Evolutionary conservation across 1,140 invertebrate genomes (phyloP).

Genomic region (Microvelia longipes): DNA sequence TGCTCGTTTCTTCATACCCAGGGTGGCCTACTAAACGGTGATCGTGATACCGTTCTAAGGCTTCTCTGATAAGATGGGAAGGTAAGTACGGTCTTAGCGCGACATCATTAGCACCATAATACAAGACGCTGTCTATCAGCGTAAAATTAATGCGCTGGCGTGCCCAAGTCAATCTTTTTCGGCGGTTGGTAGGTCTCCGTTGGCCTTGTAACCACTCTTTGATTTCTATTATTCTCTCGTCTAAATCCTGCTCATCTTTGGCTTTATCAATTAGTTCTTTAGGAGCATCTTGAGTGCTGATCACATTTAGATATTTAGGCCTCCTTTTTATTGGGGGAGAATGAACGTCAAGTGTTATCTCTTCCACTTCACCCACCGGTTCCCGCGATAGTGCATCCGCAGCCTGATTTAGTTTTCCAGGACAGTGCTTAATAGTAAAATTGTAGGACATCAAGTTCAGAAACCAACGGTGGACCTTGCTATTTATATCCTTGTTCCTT

Average conservation of each 20-base stretch:
- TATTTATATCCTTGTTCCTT: conserved; percentile 28
- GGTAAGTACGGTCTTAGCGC: not conserved
- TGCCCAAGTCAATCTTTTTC: not conserved
- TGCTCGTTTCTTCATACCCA: conserved; percentile 13
- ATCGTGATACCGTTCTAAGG: not conserved
- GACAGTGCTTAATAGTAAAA: conserved; percentile 28
- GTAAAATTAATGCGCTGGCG: not conserved
- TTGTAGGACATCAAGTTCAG: conserved; percentile 25
- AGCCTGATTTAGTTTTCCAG: conserved; percentile 25
- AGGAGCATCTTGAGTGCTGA: not conserved
- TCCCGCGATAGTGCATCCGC: conserved; percentile 25
- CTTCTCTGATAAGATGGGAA: not conserved
- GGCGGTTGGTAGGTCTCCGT: not conserved
- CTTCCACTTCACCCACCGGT: not conserved
- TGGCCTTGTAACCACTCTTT: not conserved
- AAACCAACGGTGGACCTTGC: conserved; percentile 27
- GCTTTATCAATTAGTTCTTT: not conserved
- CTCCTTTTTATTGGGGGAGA: not conserved
- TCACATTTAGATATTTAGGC: not conserved
- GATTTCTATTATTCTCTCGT: not conserved
- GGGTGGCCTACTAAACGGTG: conserved; percentile 16
- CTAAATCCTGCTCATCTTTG: not conserved
- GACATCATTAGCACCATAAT: not conserved
- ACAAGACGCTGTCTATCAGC: not conserved
- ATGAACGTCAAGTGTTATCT: not conserved